phyloP scores from a whole-genome alignment of 2,888 invertebrate genomes.

The Amphipoea lucens region DNA sequence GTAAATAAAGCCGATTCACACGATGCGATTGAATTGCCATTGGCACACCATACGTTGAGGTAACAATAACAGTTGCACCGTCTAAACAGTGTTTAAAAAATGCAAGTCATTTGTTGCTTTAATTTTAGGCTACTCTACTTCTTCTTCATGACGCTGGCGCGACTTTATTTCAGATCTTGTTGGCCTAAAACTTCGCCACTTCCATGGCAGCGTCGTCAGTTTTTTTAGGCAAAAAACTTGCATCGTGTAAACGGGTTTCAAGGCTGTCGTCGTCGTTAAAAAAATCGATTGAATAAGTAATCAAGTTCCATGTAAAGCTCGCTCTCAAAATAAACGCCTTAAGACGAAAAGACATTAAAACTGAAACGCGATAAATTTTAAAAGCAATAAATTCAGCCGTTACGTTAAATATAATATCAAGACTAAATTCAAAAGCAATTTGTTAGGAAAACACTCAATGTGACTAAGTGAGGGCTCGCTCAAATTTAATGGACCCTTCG shows the following conservation, averaged over 20 bases:
- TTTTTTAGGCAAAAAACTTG: neutral
- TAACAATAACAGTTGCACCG: neutral
- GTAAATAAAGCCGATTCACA: neutral
- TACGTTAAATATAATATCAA: constrained; percentile 57
- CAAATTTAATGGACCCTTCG: constrained; percentile 57
- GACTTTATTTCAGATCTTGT: neutral
- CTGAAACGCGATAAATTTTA: constrained; percentile 31
- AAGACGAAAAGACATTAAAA: constrained; percentile 41
- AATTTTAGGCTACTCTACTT: neutral
- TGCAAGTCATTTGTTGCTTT: no score
- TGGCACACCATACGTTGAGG: neutral
- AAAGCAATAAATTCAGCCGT: constrained; percentile 51
- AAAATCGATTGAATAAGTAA: constrained; percentile 3
- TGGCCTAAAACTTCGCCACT: neutral
- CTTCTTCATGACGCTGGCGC: neutral
- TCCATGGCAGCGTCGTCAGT: neutral
- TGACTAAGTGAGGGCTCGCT: constrained; percentile 51
- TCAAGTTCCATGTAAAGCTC: neutral
- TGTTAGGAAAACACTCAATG: constrained; percentile 61
- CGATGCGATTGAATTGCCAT: no score
- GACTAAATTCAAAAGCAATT: constrained; percentile 61
- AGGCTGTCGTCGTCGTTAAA: neutral
- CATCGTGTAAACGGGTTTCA: neutral
- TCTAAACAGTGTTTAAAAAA: no score
- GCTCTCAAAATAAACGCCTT: constrained; percentile 17